These are phyloP conservation scores for Sebastes oblongus DNA, from an alignment of 2,797 vertebrate genomes.

Conservation along the genomic window DNA sequence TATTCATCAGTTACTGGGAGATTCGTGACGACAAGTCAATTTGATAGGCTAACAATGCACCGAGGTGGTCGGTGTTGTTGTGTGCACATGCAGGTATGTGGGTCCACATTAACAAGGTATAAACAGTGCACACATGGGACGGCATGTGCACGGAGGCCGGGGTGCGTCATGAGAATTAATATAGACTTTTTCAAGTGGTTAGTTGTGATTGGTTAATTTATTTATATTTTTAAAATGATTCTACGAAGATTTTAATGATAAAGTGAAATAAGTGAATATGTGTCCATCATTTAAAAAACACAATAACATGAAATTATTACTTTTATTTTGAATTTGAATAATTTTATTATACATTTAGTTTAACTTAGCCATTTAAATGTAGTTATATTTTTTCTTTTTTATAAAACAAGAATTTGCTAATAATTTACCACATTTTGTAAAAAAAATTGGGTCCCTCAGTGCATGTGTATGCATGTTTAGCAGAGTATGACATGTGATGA, in stretches of 20 bases:
- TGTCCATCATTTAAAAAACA: neutral
- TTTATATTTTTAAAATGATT: neutral
- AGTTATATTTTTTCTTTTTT: neutral
- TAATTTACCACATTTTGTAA: neutral
- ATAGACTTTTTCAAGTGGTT: neutral
- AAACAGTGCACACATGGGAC: conserved; percentile 39
- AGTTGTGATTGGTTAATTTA: neutral
- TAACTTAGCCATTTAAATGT: neutral
- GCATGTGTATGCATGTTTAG: neutral
- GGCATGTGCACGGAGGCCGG: conserved; percentile 38
- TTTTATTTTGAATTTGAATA: neutral
- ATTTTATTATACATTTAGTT: neutral
- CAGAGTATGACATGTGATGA: conserved; percentile 20
- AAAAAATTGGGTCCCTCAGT: neutral
- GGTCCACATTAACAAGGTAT: conserved; percentile 13
- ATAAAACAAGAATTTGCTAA: neutral
- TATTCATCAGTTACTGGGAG: conserved; percentile 76
- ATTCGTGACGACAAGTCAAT: conserved; percentile 65
- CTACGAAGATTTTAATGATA: neutral
- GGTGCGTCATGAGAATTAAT: neutral
- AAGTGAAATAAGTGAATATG: neutral
- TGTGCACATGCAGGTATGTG: conserved; percentile 28
- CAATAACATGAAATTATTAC: neutral
- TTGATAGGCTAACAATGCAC: conserved; percentile 66
- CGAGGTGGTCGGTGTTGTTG: conserved; percentile 49